A percentile compares a stretch with the other conserved stretches of the same genome.
phyloP scores from a whole-genome alignment of 2,888 invertebrate genomes.

The Andrena camellia region DNA sequence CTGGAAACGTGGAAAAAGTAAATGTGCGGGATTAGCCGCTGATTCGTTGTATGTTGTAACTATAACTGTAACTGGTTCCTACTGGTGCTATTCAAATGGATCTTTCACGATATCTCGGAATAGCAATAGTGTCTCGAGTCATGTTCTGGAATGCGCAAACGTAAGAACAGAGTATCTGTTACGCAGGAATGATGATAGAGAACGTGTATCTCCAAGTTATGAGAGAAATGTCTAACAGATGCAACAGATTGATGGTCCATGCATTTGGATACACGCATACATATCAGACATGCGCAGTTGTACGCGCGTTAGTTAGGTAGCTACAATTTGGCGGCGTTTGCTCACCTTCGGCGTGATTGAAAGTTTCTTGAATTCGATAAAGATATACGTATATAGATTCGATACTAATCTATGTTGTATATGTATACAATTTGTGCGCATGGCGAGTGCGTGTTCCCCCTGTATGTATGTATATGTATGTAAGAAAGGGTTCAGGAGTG shows the following conservation, averaged over 20 bases:
- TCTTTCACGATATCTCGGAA: background rate
- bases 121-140: background rate
- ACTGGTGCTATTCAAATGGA: background rate
- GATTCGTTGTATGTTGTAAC: too few relatives aligned
- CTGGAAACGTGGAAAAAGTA: background rate
- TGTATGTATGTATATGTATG: background rate
- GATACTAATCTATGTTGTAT: background rate
- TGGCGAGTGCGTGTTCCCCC: background rate
- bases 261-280: constrained; percentile 20
- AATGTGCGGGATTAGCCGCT: background rate
- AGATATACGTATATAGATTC: background rate
- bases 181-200: background rate
- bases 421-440: background rate
- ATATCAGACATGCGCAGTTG: constrained; percentile 19
- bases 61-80: too few relatives aligned
- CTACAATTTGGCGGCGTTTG: background rate
- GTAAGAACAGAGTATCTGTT: background rate
- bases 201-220: background rate
- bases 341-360: background rate
- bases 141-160: background rate
- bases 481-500: background rate
- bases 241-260: background rate
- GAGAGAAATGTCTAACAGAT: background rate
- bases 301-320: background rate
- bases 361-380: background rate